Evolutionary conservation across 2,113 vertebrate species (phyloP), one percentile per base, ranked within the genome.

Genomic region (Hydrolagus affinis): DNA sequence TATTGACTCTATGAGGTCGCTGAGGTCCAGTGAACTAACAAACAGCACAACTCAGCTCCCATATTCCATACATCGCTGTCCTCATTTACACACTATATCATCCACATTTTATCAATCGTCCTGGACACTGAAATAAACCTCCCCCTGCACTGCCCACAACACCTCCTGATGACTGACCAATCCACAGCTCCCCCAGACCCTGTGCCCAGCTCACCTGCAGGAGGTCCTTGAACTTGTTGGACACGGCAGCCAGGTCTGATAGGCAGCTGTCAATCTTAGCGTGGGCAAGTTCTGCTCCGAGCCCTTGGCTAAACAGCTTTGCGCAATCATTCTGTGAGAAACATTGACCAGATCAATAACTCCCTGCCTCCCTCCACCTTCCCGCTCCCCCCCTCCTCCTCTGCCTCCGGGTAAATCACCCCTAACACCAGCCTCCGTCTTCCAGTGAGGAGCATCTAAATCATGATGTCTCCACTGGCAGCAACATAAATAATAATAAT

Each of bases 251-350:
- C 86, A 99, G 92, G 89, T 99, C 98, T 0, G 95, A 95, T 85
- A 99, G 92, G 89, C 98, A 98, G 92, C 98, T 99, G 87, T 99
- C 96, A 75, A 98, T 96, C 92, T 99, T 99, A 87, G 96, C 96
- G 87, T 95, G 94, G 0, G 94, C 95, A 21, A 97, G 96, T 17
- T 95, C 95, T 0, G 96, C 96, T 44, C 91, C 91, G 74, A 94
- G 93, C 14, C 95, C 96, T 86, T 97, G 97, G 89, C 87, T 96
- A 83, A 99, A 96, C 86, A 99, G 89, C 88, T 98, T 98, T 86
- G 93, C 91, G 88, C 97, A 99, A 89, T 99, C 97, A 2, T 94
- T 97, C 97, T 99, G 91, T 71, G 85, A n/a, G 57, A 86, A 28
- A 71, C 3, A 70, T 44, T 70, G 86, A 19, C 2, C 11, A 30